phyloP scores from a whole-genome alignment of 1,140 invertebrate species.

The Tyrophagus putrescentiae region DNA sequence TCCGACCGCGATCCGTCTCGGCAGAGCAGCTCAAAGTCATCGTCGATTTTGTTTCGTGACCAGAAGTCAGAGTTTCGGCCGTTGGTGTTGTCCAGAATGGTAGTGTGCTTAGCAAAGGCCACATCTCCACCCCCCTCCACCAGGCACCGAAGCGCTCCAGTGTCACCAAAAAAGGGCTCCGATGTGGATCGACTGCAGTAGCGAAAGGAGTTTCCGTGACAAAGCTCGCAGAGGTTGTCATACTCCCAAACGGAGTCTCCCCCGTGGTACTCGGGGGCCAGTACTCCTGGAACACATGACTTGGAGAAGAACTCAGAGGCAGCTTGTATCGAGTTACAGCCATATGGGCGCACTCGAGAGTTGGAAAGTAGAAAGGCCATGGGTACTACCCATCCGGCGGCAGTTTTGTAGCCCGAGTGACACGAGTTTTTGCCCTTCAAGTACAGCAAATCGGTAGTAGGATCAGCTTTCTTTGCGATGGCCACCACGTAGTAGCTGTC shows the following conservation, averaged over 20 bases:
- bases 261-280: slow-evolving; percentile 37
- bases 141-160: slow-evolving; percentile 76
- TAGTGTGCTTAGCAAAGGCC: slow-evolving; percentile 77
- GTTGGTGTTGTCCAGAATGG: slow-evolving; percentile 75
- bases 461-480: slow-evolving; percentile 72
- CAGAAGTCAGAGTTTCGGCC: slow-evolving; percentile 76
- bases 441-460: slow-evolving; percentile 68
- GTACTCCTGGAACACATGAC: slow-evolving; percentile 39
- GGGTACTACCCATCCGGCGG: slow-evolving; percentile 89
- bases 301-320: slow-evolving; percentile 76
- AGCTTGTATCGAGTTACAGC: slow-evolving; percentile 70
- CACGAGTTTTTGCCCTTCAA: slow-evolving; percentile 73
- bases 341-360: slow-evolving; percentile 76
- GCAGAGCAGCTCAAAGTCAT: slow-evolving; percentile 85
- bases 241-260: slow-evolving; percentile 37
- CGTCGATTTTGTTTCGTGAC: slow-evolving; percentile 74
- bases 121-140: slow-evolving; percentile 88
- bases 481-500: slow-evolving; percentile 78
- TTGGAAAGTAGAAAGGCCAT: slow-evolving; percentile 82
- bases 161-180: slow-evolving; percentile 75
- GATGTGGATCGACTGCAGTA: slow-evolving; percentile 67
- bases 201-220: slow-evolving; percentile 63
- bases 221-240: slow-evolving; percentile 72
- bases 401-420: slow-evolving; percentile 75
- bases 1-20: slow-evolving; percentile 56